Evolutionary conservation across 2,888 invertebrate species (phyloP).

Genomic region (Harpalus rubripes): DNA sequence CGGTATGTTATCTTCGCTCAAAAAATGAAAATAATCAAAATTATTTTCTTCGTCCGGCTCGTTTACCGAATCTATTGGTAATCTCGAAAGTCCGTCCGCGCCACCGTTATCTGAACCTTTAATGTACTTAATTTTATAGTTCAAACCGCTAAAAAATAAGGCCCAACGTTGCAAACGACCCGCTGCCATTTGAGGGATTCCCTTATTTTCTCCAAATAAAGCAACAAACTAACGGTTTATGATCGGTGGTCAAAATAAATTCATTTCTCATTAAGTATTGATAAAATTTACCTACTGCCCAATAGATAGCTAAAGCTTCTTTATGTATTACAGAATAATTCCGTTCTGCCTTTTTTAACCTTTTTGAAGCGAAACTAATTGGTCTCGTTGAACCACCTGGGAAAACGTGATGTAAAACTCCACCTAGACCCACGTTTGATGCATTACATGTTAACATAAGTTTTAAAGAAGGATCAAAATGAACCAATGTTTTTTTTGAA

Average conservation of each 20-base stretch:
- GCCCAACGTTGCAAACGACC: slow-evolving; percentile 72
- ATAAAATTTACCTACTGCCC: no score
- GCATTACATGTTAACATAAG: not conserved
- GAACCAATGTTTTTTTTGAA: not conserved
- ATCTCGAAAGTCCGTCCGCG: slow-evolving; percentile 67
- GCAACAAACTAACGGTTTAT: slow-evolving; percentile 72
- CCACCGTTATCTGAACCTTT: slow-evolving; percentile 63
- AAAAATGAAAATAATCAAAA: slow-evolving; percentile 13
- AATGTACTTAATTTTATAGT: slow-evolving; percentile 67
- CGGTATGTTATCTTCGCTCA: not conserved
- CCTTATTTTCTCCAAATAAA: slow-evolving; percentile 71
- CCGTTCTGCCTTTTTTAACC: slow-evolving; percentile 68
- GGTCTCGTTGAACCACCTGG: not conserved
- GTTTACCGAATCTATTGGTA: slow-evolving; percentile 22
- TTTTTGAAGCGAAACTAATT: not conserved
- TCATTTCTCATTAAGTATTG: slow-evolving; percentile 68
- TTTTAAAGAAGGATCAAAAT: not conserved
- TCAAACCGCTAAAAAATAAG: slow-evolving; percentile 67
- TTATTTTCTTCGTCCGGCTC: not conserved
- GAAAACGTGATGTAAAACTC: not conserved
- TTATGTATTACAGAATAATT: slow-evolving; percentile 72
- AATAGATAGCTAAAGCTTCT: slow-evolving; percentile 73
- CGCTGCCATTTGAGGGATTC: slow-evolving; percentile 72
- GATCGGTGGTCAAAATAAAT: slow-evolving; percentile 72
- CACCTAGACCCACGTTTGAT: not conserved